A percentile compares a stretch with the other conserved stretches of the same genome.
phyloP scores from a whole-genome alignment of 1,140 invertebrate species.

The Brachionus rubens region DNA sequence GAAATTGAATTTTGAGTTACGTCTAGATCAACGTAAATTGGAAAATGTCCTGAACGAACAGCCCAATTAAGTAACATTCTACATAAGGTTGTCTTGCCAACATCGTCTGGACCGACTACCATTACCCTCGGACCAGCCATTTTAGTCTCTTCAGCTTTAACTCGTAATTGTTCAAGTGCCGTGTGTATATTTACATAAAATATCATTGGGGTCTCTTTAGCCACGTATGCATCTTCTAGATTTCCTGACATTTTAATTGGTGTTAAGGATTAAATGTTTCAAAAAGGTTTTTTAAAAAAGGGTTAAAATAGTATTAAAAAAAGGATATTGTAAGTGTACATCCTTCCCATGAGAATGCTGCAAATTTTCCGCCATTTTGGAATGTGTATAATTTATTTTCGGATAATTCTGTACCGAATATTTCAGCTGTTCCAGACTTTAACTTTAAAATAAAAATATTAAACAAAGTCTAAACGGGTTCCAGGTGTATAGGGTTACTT shows the following conservation, averaged over 20 bases:
- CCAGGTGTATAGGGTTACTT: neutral
- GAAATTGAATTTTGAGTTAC: slow-evolving; percentile 77
- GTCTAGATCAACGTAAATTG: slow-evolving; percentile 91
- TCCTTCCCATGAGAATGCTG: slow-evolving; percentile 92
- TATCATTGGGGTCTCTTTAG: slow-evolving; percentile 92
- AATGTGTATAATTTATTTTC: slow-evolving; percentile 90
- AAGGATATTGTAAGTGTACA: slow-evolving; percentile 67
- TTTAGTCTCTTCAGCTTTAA: slow-evolving; percentile 71
- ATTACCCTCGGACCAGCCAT: slow-evolving; percentile 65
- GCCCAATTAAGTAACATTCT: slow-evolving; percentile 77
- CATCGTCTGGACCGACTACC: slow-evolving; percentile 88
- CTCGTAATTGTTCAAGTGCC: slow-evolving; percentile 81
- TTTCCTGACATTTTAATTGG: slow-evolving; percentile 41
- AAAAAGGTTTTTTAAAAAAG: neutral
- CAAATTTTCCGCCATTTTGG: slow-evolving; percentile 82
- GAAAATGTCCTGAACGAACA: slow-evolving; percentile 66
- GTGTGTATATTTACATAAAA: slow-evolving; percentile 91
- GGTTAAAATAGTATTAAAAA: slow-evolving; percentile 54
- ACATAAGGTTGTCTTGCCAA: slow-evolving; percentile 87
- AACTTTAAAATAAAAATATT: slow-evolving; percentile 65
- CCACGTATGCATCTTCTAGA: slow-evolving; percentile 61
- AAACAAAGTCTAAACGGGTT: neutral
- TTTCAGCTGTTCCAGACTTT: slow-evolving; percentile 80
- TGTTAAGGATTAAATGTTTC: slow-evolving; percentile 22
- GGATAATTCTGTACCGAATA: slow-evolving; percentile 93